Evolutionary conservation across 2,888 invertebrate genomes (phyloP), one percentile per base, ranked within the genome.

Genomic region (Scrobipalpa atriplicella): DNA sequence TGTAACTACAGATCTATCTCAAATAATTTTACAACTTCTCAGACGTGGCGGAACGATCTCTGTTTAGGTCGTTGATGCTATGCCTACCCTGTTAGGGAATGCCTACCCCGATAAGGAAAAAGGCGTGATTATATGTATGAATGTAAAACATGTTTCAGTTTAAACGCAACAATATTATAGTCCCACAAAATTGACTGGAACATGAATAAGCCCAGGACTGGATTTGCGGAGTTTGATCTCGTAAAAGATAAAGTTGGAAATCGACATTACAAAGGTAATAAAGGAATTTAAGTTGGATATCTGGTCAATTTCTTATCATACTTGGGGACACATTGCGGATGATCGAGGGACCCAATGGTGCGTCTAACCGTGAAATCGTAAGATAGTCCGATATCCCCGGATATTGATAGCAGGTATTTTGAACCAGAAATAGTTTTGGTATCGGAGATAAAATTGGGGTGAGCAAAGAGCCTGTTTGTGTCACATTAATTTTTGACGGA

Each of bases 311-410:
- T 84, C 89, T 90, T 91, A 91, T 91, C 90, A 87, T 71, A 75
- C 66, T 81, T 73, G 79, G 77, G 80, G 83, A 83, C 83, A 85
- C 78, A 81, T 81, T 75, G 82, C 81, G 81, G 82, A 85, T 84
- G 86, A 87, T 85, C 83, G 84, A 80, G 79, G 76, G 75, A 85
- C 71, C 80, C 86, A 91, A 85, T 87, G 85, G 85, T 87, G 89
- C 92, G 83, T 86, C 83, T 89, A 87, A 85, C 89, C 90, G 90
- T 92, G 90, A 92, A 92, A 90, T 89, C 84, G 83, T 75, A 77
- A 87, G 92, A 92, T 92, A 91, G 80, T 82, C 73, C 77, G 83
- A 83, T 84, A 86, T 85, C 79, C 81, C 83, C 85, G 83, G 85
- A 86, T 87, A 88, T 88, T 87, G 90, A 91, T 90, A 90, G 84